Evolutionary conservation across 2,888 invertebrate species (phyloP).

Genomic region (Boloria euphrosyne): DNA sequence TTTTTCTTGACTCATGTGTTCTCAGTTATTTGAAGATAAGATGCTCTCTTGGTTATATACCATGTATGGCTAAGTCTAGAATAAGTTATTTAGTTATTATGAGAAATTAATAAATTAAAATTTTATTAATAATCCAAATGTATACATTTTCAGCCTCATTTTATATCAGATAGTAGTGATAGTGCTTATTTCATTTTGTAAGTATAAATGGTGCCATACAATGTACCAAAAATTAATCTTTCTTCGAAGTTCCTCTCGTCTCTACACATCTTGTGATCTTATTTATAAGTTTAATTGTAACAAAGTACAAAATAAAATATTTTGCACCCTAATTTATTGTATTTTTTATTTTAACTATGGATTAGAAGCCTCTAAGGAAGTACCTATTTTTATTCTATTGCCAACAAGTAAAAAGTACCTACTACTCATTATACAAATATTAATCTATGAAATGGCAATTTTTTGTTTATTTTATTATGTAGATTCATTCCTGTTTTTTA

Average conservation of each 20-base stretch:
- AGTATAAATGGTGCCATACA: conserved; percentile 35
- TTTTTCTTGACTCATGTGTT: no score
- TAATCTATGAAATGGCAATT: not conserved
- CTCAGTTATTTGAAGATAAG: no score
- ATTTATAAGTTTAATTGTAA: conserved; percentile 55
- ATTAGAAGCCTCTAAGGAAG: conserved; percentile 26
- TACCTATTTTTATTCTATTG: conserved; percentile 22
- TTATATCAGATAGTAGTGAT: conserved; percentile 3
- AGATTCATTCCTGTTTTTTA: not conserved
- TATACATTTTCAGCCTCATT: conserved; percentile 5
- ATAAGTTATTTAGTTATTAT: no score
- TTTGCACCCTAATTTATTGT: conserved; percentile 54
- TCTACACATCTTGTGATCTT: conserved; percentile 66
- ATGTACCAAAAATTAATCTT: conserved; percentile 41
- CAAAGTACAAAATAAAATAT: conserved; percentile 66
- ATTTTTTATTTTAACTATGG: conserved; percentile 31
- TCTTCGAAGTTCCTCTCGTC: conserved; percentile 61
- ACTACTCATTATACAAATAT: not conserved
- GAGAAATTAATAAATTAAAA: no score
- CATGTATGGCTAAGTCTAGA: no score
- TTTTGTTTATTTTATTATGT: not conserved
- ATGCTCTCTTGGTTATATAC: no score
- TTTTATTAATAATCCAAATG: not conserved
- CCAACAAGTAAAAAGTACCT: not conserved
- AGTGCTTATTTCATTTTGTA: conserved; percentile 16